Evolutionary conservation across 2,888 invertebrate species (phyloP).

Genomic region (Drosophila hamatofila): DNA sequence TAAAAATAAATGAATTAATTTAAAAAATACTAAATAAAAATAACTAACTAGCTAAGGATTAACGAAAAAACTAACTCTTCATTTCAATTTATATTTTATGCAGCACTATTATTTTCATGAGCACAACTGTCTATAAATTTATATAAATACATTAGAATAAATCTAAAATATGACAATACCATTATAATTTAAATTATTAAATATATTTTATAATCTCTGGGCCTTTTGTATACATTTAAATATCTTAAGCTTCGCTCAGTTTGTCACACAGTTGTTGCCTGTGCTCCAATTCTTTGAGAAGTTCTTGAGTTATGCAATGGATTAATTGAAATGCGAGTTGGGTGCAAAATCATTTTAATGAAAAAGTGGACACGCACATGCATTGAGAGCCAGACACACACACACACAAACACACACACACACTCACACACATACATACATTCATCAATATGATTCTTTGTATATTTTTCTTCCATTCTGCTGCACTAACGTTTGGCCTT

Average conservation of each 20-base stretch:
- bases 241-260: not conserved
- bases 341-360: conserved; percentile 37
- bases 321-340: conserved; percentile 72
- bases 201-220: not conserved
- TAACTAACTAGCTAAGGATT: too few relatives aligned
- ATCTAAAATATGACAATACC: not conserved
- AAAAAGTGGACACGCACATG: conserved; percentile 67
- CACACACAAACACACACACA: conserved; percentile 1
- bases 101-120: too few relatives aligned
- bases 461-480: conserved; percentile 12
- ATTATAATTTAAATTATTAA: not conserved
- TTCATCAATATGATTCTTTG: conserved; percentile 12
- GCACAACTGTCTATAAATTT: too few relatives aligned
- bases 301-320: conserved; percentile 47
- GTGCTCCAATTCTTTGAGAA: not conserved
- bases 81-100: too few relatives aligned
- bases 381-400: conserved; percentile 30
- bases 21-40: too few relatives aligned
- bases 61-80: too few relatives aligned
- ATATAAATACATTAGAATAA: not conserved
- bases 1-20: too few relatives aligned
- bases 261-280: not conserved
- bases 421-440: not conserved
- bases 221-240: not conserved
- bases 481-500: conserved; percentile 14